phyloP scores from a whole-genome alignment of 2,888 invertebrate species.

The Tachystola acroxantha region DNA sequence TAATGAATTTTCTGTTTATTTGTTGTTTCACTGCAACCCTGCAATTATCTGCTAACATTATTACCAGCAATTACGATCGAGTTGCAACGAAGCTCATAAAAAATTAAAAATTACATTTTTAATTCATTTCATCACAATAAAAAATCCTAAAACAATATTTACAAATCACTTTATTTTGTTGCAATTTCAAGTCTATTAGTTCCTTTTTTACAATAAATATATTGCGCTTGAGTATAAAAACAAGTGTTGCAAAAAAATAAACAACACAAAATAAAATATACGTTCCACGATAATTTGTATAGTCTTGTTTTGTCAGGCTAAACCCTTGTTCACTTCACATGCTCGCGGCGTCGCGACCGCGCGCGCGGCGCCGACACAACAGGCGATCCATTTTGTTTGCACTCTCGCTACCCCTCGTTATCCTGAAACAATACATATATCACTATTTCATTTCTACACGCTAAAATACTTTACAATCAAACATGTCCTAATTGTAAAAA shows the following conservation, averaged over 20 bases:
- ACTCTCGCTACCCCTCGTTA: slow-evolving; percentile 48
- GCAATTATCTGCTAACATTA: too few relatives aligned
- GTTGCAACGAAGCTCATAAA: too few relatives aligned
- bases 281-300: slow-evolving; percentile 45
- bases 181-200: slow-evolving; percentile 68
- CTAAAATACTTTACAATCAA: too few relatives aligned
- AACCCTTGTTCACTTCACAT: slow-evolving; percentile 43
- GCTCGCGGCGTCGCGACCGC: slow-evolving; percentile 50
- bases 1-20: slow-evolving; percentile 26
- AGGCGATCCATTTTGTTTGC: slow-evolving; percentile 56
- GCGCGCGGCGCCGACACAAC: slow-evolving; percentile 32
- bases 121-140: too few relatives aligned
- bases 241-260: slow-evolving; percentile 58
- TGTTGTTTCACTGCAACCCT: slow-evolving; percentile 32
- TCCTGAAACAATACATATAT: slow-evolving; percentile 54
- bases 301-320: slow-evolving; percentile 62
- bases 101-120: too few relatives aligned
- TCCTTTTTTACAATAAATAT: slow-evolving; percentile 73
- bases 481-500: too few relatives aligned
- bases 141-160: slow-evolving; percentile 47
- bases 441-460: too few relatives aligned
- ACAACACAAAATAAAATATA: slow-evolving; percentile 64
- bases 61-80: too few relatives aligned
- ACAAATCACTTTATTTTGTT: slow-evolving; percentile 75
- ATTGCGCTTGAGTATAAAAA: slow-evolving; percentile 71